Evolutionary conservation across 1,140 invertebrate genomes (phyloP).

Genomic region (Drosophila nigromelanica): DNA sequence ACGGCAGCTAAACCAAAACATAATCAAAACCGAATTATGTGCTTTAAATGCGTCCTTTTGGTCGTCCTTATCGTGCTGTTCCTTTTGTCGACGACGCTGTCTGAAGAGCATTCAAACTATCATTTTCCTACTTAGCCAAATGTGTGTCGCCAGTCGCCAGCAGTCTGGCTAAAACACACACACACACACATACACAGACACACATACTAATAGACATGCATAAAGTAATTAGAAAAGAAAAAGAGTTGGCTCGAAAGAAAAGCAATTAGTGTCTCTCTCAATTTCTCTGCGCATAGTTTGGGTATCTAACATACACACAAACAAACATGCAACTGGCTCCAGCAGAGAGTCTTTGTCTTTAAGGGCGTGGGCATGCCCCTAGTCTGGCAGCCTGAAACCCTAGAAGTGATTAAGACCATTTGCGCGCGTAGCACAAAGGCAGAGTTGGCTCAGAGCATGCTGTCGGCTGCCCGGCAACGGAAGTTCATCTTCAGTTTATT

Average conservation of each 20-base stretch:
- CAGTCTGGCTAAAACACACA: slow-evolving; percentile 50
- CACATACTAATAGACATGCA: slow-evolving; percentile 47
- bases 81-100: slow-evolving; percentile 47
- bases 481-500: slow-evolving; percentile 77
- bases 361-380: slow-evolving; percentile 8
- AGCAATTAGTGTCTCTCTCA: slow-evolving; percentile 82
- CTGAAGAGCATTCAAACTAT: slow-evolving; percentile 77
- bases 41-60: slow-evolving; percentile 71
- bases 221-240: slow-evolving; percentile 81
- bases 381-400: slow-evolving; percentile 19
- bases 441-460: slow-evolving; percentile 25
- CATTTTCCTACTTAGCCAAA: slow-evolving; percentile 80
- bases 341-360: slow-evolving; percentile 2
- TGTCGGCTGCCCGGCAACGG: slow-evolving; percentile 32
- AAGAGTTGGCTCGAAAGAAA: slow-evolving; percentile 79
- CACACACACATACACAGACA: slow-evolving; percentile 11
- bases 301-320: slow-evolving; percentile 54
- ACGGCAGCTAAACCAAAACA: slow-evolving; percentile 72
- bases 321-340: slow-evolving; percentile 21
- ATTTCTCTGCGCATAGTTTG: slow-evolving; percentile 71
- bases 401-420: slow-evolving; percentile 75
- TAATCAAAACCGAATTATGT: slow-evolving; percentile 83
- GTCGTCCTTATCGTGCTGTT: slow-evolving; percentile 31
- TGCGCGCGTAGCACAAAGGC: slow-evolving; percentile 51
- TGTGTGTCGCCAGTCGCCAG: slow-evolving; percentile 79